Base-by-base conservation (phyloP, 2,797 vertebrate species). In the Manis pentadactyla region DNA sequence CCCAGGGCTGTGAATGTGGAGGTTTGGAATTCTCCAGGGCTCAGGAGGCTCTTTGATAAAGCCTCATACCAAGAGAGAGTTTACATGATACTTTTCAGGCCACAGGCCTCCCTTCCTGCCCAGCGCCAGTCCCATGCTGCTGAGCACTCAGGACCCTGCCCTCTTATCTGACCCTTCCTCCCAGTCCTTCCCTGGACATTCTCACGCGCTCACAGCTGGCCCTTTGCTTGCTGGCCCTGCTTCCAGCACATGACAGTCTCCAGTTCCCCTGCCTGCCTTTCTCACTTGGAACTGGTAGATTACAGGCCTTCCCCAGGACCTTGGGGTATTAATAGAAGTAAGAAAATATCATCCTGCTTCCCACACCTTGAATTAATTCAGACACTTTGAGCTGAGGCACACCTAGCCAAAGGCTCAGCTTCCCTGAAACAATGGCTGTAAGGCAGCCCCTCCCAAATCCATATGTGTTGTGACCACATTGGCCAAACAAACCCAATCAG, bases 141-240 rank as follows among this genome's bases (percentile, higher is more conserved):
- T 19, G 63, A 75, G 12, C 46, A 68, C 59, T 64, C 13, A 25
- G 9, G 42, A 66, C 61, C 78, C 74, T 49, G 73, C 2, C 73
- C 29, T 95, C 77, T 96, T 88, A 75, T 82, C 96, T 88, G 66
- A n/a, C 21, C 12, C 86, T 81, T 94, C 91, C 75, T 74, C 55
- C 27, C 31, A 5, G 8, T 27, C 77, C 78, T 74, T 61, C 78
- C 77, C 94, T 94, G 96, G 79, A 95, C 69, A n/a, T 61, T 93
- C 61, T 96, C 78, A 73, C 31, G 21, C 94, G 57, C 78, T 88
- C 59, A 42, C 2, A 4, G 39, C 27, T 34, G 3, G 23, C 53
- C 23, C 78, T 34, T 21, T 5, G 18, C 83, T 55, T 69, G n/a
- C 10, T 61, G 27, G 42, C n/a, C 9, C 57, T 63, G 51, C 64